Evolutionary conservation across 2,888 invertebrate genomes (phyloP), one percentile per base, ranked within the genome.

Genomic region (Eristalinus aeneus): DNA sequence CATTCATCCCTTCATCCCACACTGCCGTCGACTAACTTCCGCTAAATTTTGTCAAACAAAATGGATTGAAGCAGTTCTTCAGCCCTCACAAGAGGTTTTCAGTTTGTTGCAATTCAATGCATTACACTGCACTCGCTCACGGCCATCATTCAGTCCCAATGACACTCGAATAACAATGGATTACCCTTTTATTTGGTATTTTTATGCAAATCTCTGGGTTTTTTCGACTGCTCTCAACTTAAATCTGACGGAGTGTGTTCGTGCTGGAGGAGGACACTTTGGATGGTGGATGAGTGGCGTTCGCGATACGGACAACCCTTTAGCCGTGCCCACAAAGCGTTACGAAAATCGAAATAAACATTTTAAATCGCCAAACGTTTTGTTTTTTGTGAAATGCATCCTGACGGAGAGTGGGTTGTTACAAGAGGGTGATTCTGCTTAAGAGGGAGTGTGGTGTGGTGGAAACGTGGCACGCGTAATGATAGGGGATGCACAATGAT

Each of bases 261-360:
- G 6, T 46, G 46, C 46, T 16, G 46, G 46, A 46, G 46, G 46
- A 46, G 46, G 46, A 16, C 46, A 46, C 46, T 46, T 46, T 46
- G n/a, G 16, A 46, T 20, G 46, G 16, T 46, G 46, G 16, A n/a
- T 8, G 27, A 27, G 27, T 27, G 16, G 16, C 16, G 46, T 16
- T n/a, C 16, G 46, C 16, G 46, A n/a, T 16, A 16, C 46, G 46
- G 46, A 34, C 34, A 67, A 75, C 67, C 75, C 75, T 34, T 68
- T 68, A 39, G 27, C 9, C 60, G 46, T 75, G 75, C 67, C 75
- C 53, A 75, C 67, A 39, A 61, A 67, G 67, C 67, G 67, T 67
- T 32, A 75, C 75, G 23, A 32, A 65, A 65, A 39, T 39, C 56
- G 32, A 75, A 67, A 67, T 58, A 65, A 54, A 64, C 46, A 46